Evolutionary conservation across 2,113 vertebrate genomes (phyloP), one percentile per base, ranked within the genome.

Genomic region (Phyllostomus hastatus): DNA sequence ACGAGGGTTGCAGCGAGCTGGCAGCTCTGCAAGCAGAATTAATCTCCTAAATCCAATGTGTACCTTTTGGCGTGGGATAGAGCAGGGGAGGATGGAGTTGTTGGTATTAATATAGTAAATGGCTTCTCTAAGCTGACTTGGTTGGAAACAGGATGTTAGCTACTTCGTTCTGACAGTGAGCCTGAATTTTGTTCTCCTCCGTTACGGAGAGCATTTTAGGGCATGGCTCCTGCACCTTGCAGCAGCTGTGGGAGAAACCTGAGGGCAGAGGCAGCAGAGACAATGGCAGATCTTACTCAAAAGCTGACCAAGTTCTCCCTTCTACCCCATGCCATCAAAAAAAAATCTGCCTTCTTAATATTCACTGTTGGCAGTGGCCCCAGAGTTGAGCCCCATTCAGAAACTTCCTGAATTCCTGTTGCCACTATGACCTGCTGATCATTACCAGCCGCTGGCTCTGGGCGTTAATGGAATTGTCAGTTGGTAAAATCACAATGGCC

Each of bases 81-180:
- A 9, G 0, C 31, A 6, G 38, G 24, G 90, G 22, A 11, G 43
- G 78, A 67, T 61, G 31, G 79, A 69, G 19, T 33, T 88, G 66
- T 46, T 82, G 38, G 75, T 72, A 43, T 95, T 93, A 96, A 95
- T 87, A 91, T 0, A 89, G 95, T 73, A 98, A 97, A 96, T 94
- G 95, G 66, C 33, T 97, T 97, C 90, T 93, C 54, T 95, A 54
- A 97, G 94, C 95, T 86, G 97, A 91, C 86, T 90, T 43, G 64
- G 80, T 54, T 84, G 61, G 81, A 96, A 64, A 72, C 59, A 90
- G 75, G 50, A 46, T 91, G 95, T 31, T 91, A 93, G 91, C 78
- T 96, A 72, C 57, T 88, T 94, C 22, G 78, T 94, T 79, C 73
- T 64, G 57, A 90, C 50, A 73, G 15, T 0, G 19, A 95, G 48